Evolutionary conservation across 2,797 vertebrate species (phyloP), one percentile per base, ranked within the genome.

Genomic region (Chromobotia macracanthus): DNA sequence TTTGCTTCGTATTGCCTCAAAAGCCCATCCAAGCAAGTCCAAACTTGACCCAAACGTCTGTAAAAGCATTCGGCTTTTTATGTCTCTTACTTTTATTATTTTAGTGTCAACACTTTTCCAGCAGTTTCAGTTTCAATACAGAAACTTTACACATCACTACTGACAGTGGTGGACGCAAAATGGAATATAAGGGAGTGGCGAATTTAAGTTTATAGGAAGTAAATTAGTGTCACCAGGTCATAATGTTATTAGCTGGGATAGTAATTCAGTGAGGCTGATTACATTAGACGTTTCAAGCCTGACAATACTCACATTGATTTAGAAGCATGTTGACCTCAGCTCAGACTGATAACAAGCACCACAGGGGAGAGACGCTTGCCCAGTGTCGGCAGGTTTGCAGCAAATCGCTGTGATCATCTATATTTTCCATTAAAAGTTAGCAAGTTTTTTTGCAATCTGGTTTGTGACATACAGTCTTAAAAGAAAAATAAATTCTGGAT

Each of bases 221-320:
- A 87, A 92, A 94, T 91, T 89, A 90, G 85, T 92, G 90, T 94
- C 94, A 95, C 88, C 92, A 90, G 93, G 88, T 93, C 89, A 84
- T 95, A 93, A 95, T 93, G 85, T 83, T 82, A 90, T 94, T 92
- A 93, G 85, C 83, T 65, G 21, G 84, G 80, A 78, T 84, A 81
- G 87, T 91, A 92, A 93, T 93, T 92, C 78, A 88, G 83, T 90
- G 87, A 90, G 87, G 89, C 84, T 92, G 91, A 95, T 94, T 92
- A 83, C 84, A 92, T 94, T 94, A 94, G 86, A 81, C 61, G 63
- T 84, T 77, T 84, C 8, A 72, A 71, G 28, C 31, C 69, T 67
- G 84, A 94, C 90, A 93, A 93, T 92, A 88, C 81, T 77, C 64
- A 81, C 87, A 90, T 92, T 94, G 84, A 93, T 81, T 67, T 71